These are phyloP conservation scores for Tyria jacobaeae DNA, from an alignment of 2,888 invertebrate species.

Conservation along the genomic window DNA sequence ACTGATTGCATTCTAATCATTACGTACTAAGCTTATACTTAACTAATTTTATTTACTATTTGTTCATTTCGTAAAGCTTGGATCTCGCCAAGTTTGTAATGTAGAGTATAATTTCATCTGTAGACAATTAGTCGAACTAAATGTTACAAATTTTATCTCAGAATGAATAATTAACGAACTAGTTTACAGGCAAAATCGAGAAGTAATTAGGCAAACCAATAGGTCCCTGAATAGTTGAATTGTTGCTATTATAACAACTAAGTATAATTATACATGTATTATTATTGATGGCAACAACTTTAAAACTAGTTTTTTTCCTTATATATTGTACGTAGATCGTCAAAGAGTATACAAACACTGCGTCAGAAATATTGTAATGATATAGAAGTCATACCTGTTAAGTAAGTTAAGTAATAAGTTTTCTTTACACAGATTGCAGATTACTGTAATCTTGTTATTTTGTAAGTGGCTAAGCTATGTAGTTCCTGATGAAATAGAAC, in stretches of 20 bases:
- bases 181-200: neutral
- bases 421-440: neutral
- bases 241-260: neutral
- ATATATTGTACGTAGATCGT: too few species aligned
- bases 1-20: neutral
- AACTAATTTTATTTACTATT: slow-evolving; percentile 7
- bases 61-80: slow-evolving; percentile 18
- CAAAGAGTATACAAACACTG: too few species aligned
- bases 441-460: neutral
- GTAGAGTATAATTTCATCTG: slow-evolving; percentile 25
- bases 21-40: slow-evolving; percentile 7
- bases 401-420: neutral
- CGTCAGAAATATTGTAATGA: too few species aligned
- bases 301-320: neutral
- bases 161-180: neutral
- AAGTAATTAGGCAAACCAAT: neutral
- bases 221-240: neutral
- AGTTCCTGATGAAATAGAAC: neutral
- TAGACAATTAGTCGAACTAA: slow-evolving; percentile 42
- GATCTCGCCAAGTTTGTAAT: slow-evolving; percentile 33
- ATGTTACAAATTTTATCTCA: slow-evolving; percentile 31
- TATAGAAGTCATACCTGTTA: neutral
- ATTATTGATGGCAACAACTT: neutral
- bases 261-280: neutral
- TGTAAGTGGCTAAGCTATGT: neutral